These are phyloP conservation scores for Cassiopea andromeda DNA, from an alignment of 30 jellyfish, hydroid and myxozoan species.

Conservation along the genomic window DNA sequence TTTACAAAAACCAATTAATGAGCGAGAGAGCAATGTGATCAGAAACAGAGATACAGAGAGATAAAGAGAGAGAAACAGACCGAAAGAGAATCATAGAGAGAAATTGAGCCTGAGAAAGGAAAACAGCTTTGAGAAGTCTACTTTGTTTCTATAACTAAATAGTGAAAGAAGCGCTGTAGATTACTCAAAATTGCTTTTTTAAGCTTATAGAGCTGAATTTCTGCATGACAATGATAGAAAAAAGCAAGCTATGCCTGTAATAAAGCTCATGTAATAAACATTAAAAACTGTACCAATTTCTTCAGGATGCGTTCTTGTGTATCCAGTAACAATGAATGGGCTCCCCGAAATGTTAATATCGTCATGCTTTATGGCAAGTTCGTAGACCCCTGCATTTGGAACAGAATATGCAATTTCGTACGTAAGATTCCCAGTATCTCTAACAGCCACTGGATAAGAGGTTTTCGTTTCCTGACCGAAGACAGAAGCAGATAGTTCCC, in stretches of 20 bases:
- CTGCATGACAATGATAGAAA: too few species aligned
- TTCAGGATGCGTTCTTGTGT: slow-evolving; percentile 66
- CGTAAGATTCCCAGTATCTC: slow-evolving; percentile 77
- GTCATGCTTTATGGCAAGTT: slow-evolving; percentile 69
- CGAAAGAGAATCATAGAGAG: too few species aligned
- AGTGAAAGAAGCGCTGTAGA: too few species aligned
- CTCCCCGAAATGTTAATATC: slow-evolving; percentile 88
- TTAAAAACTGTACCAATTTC: slow-evolving; percentile 68
- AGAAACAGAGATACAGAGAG: too few species aligned
- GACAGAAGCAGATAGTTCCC: slow-evolving; percentile 82
- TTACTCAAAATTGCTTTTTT: too few species aligned
- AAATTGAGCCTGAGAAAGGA: too few species aligned
- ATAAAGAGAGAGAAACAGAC: too few species aligned
- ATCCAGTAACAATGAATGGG: slow-evolving; percentile 85
- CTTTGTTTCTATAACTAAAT: too few species aligned
- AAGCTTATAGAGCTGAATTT: too few species aligned
- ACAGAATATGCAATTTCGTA: slow-evolving; percentile 85
- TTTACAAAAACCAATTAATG: too few species aligned
- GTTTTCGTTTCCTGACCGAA: slow-evolving; percentile 47
- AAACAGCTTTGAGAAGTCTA: too few species aligned
- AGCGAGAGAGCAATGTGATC: too few species aligned
- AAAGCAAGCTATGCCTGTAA: neutral
- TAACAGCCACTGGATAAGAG: slow-evolving; percentile 57
- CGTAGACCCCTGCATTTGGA: slow-evolving; percentile 74
- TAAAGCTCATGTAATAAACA: neutral